Evolutionary conservation across 2,888 invertebrate genomes (phyloP), one percentile per base, ranked within the genome.

Genomic region (Psococerastis gibbosa): DNA sequence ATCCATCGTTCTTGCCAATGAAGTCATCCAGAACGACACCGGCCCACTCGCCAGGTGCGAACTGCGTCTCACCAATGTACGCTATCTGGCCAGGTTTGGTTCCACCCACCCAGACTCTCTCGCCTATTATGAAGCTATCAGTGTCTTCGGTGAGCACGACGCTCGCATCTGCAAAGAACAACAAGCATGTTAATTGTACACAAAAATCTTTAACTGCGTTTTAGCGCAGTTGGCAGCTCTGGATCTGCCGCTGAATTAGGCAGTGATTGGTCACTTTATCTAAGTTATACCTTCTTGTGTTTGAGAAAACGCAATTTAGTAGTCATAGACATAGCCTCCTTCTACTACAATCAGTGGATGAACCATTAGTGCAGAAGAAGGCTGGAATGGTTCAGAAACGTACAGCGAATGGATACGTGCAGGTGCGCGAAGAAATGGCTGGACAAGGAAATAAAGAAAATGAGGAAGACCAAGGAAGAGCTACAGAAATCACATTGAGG

Each of bases 11-110:
- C 69, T 95, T 94, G 82, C 95, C 97, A 55, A 87, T 80, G 32
- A 91, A 77, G 53, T 92, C 88, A 62, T 95, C 95, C 52, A 98
- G 74, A 48, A 91, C 95, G 47, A 98, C 78, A 42, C 95, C 97
- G 41, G 92, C 95, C 95, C 95, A 98, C 51, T 95, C 89, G 47
- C 97, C 97, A 16, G 91, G 88, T 13, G 94, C 95, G 66, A 97
- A 95, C 61, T 92, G 87, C 43, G 94, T 91, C 57, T 88, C 88
- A 22, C 95, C 91, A 45, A 92, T 80, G 62, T 83, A 95, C 32
- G 91, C 87, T 52, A 97, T 85, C 57, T 80, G 78, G 27, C 94
- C 95, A 2, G 88, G 76, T 59, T 94, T 92, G 43, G 76, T 74
- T 45, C 89, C 89, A 53, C 87, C 84, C 49, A 92, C 91, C 83